Conservation (phyloP, 2,797 vertebrate genomes). For the Psittacula echo region DNA sequence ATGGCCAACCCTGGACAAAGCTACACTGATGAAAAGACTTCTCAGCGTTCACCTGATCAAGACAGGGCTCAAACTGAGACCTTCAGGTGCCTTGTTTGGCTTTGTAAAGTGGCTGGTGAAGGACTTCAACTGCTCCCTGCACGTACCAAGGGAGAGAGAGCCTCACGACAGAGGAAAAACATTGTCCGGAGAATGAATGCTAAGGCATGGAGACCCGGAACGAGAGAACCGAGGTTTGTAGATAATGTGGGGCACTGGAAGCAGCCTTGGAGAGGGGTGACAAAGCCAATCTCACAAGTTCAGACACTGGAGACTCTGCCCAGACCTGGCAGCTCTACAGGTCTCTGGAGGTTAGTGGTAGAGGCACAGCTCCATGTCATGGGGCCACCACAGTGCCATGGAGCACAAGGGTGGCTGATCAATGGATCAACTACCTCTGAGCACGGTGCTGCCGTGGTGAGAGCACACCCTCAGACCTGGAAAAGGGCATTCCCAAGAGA, state of each 20-base stretch:
- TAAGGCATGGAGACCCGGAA: neutral
- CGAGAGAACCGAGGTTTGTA: fast-evolving
- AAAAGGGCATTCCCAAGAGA: neutral
- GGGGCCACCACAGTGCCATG: neutral
- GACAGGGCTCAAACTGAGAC: neutral
- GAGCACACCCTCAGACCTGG: neutral
- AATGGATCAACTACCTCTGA: fast-evolving
- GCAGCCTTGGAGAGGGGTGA: neutral
- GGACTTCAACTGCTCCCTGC: neutral
- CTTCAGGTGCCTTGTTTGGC: neutral
- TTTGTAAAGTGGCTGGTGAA: neutral
- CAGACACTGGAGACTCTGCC: neutral
- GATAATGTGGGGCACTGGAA: neutral
- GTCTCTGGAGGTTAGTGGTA: neutral
- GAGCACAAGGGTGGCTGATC: neutral
- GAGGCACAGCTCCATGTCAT: neutral
- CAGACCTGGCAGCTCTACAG: neutral
- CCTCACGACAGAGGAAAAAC: neutral
- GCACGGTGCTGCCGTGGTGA: fast-evolving
- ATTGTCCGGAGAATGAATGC: neutral
- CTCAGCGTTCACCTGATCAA: neutral
- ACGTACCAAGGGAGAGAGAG: neutral
- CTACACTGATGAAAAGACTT: neutral
- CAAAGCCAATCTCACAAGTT: neutral
- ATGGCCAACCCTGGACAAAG: fast-evolving